Evolutionary conservation across 2,888 invertebrate genomes (phyloP).

Genomic region (Drosophila ustulata): DNA sequence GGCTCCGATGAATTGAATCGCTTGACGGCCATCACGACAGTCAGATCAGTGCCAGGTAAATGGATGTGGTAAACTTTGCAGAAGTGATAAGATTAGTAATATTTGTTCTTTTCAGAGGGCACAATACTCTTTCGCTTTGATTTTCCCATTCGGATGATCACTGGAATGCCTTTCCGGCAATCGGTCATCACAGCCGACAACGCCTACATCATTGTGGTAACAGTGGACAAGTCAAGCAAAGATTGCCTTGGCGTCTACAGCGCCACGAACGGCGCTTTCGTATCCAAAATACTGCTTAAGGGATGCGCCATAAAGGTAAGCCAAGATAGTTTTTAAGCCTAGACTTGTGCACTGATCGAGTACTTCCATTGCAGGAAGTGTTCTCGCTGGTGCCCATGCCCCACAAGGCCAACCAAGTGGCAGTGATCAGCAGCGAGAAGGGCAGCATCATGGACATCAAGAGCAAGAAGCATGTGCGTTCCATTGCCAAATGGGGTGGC

Average conservation of each 20-base stretch:
- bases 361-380: slow-evolving; percentile 86
- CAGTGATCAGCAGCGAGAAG: slow-evolving; percentile 95
- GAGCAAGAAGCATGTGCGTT: slow-evolving; percentile 93
- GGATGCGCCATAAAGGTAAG: slow-evolving; percentile 87
- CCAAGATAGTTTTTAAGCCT: background rate
- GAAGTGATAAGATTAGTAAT: background rate
- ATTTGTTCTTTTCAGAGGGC: slow-evolving; percentile 87
- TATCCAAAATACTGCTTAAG: slow-evolving; percentile 86
- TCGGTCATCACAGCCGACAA: slow-evolving; percentile 94
- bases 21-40: slow-evolving; percentile 88
- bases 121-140: slow-evolving; percentile 92
- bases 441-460: slow-evolving; percentile 95
- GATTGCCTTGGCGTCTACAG: slow-evolving; percentile 94
- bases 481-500: slow-evolving; percentile 96
- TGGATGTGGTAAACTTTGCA: background rate
- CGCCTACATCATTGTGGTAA: slow-evolving; percentile 90
- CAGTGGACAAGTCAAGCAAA: slow-evolving; percentile 92
- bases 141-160: slow-evolving; percentile 90
- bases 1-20: slow-evolving; percentile 88
- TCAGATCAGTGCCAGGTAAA: slow-evolving; percentile 90
- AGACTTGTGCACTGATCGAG: background rate
- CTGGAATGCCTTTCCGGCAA: slow-evolving; percentile 90
- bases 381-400: slow-evolving; percentile 92
- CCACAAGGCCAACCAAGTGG: slow-evolving; percentile 93
- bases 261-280: slow-evolving; percentile 90